Evolutionary conservation across 2,888 invertebrate genomes (phyloP).

Genomic region (Dromius quadrimaculatus): DNA sequence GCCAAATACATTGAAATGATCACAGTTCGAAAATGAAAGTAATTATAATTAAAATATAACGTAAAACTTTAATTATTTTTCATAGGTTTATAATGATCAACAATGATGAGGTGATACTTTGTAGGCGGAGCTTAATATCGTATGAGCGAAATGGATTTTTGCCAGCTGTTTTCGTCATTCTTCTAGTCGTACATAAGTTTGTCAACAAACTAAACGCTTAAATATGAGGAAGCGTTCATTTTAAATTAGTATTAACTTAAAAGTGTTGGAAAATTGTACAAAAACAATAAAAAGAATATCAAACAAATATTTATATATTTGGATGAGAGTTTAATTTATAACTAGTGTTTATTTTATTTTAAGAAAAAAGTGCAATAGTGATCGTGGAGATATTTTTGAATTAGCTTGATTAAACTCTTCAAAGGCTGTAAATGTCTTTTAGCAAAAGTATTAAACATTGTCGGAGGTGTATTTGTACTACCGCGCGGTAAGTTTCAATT

Average conservation of each 20-base stretch:
- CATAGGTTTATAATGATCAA: background rate
- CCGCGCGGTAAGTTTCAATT: constrained; percentile 60
- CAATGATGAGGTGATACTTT: constrained; percentile 53
- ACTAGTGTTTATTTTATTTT: background rate
- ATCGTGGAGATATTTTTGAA: background rate
- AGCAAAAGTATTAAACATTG: constrained; percentile 63
- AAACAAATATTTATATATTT: background rate
- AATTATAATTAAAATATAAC: no score
- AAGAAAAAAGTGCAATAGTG: background rate
- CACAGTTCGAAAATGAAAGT: no score
- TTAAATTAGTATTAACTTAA: constrained; percentile 9
- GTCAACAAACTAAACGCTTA: constrained; percentile 26
- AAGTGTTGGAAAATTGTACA: background rate
- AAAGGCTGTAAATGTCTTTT: constrained; percentile 62
- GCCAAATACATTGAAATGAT: no score
- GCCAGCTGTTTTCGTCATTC: constrained; percentile 18
- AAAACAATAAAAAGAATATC: background rate
- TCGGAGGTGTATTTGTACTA: constrained; percentile 61
- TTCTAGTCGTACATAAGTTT: background rate
- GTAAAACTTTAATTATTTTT: no score
- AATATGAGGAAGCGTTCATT: constrained; percentile 3
- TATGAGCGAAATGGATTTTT: constrained; percentile 41
- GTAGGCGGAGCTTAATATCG: constrained; percentile 53
- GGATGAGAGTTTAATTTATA: background rate
- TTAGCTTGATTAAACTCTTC: background rate